Conservation (phyloP, 2,888 invertebrate species). For the Parascotia fuliginaria region DNA sequence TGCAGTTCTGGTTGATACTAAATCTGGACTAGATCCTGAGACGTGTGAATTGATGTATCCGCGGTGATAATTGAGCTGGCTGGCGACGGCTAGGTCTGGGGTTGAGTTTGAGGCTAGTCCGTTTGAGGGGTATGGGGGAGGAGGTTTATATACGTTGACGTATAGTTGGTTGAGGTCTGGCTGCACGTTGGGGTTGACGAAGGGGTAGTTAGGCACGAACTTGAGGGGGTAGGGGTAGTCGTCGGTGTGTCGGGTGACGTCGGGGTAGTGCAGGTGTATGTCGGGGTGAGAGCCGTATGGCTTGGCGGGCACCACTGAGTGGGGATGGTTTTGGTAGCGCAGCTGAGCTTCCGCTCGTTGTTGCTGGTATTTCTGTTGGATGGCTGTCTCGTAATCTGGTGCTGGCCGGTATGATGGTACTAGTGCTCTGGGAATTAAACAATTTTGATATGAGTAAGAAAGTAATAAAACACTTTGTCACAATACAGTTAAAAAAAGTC, state of each 20-base stretch:
- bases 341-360: constrained; percentile 71
- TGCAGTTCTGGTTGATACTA: constrained; percentile 90
- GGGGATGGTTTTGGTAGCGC: constrained; percentile 71
- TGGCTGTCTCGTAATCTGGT: constrained; percentile 97
- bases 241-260: constrained; percentile 86
- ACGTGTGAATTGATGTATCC: constrained; percentile 85
- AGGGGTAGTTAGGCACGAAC: constrained; percentile 71
- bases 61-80: constrained; percentile 83
- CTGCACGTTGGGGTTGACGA: constrained; percentile 73
- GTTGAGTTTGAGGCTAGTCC: constrained; percentile 93
- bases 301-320: constrained; percentile 57
- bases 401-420: constrained; percentile 95
- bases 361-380: constrained; percentile 92
- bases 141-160: constrained; percentile 91
- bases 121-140: constrained; percentile 93
- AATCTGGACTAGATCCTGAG: constrained; percentile 91
- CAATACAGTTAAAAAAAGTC: no score
- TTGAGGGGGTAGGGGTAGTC: constrained; percentile 71
- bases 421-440: constrained; percentile 85
- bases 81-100: constrained; percentile 92
- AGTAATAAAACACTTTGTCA: no score
- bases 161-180: constrained; percentile 82
- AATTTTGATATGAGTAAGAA: neutral
- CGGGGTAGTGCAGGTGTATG: constrained; percentile 87
- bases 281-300: constrained; percentile 91